Base-by-base conservation (phyloP, 2,888 invertebrate species). In the Cataglyphis cursor region DNA sequence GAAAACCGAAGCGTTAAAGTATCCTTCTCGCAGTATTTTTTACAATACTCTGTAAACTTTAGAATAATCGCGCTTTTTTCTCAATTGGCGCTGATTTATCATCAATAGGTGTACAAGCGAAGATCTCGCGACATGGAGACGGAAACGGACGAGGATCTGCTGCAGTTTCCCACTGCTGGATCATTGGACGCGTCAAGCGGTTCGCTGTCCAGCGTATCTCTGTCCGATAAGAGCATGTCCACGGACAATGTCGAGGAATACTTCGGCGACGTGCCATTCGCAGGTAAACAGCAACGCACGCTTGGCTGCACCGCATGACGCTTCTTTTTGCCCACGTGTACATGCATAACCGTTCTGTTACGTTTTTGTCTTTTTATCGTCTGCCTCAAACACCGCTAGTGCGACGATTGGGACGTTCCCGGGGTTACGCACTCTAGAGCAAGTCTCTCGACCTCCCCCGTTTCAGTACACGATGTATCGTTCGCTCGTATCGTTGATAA, bases 171-270 rank as follows among this genome's bases (percentile, higher is more conserved):
- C 85, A 95, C 95, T 75, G 92, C 93, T 83, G 94, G 94, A 81
- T 94, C 94, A 75, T 91, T 95, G 89, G 96, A 96, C 88, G 96
- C 96, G 70, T 97, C 97, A 89, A 97, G 97, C 90, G 97, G 97
- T 72, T 97, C 97, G 10, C 96, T 98, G 82, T 97, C 97, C 89
- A 97, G 96, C 93, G 96, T 97, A 70, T 97, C 97, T 3, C 95
- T 97, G 70, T 97, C 97, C 83, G 97, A 98, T 94, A 96, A 96
- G 93, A 98, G 98, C 94, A 97, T 97, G 89, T 97, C 97, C 89
- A 97, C 97, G 8, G 98, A 98, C 95, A 97, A 97, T 95, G 97
- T 98, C 83, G 98, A 98, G 95, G 98, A 98, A 95, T 98, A 97
- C 95, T 97, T 98, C 88, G 97, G 97, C 85, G 98, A 98, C 94